A percentile compares a stretch with the other conserved stretches of the same genome.
Conservation (phyloP, 2,888 invertebrate species). For the Mellilla xanthometata region DNA sequence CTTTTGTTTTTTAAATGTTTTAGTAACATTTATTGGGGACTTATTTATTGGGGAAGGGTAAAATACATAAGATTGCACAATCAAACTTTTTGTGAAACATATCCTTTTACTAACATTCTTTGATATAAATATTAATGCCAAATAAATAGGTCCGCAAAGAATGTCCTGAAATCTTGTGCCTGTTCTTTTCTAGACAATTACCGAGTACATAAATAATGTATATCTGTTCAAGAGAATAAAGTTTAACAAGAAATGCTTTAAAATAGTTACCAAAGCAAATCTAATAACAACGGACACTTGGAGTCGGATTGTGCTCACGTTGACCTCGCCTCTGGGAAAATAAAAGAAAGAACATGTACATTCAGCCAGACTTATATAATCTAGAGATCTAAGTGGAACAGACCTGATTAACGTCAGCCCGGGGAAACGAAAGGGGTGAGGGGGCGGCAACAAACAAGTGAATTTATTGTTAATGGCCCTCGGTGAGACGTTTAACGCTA, state of each 20-base stretch:
- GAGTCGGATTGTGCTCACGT: slow-evolving; percentile 48
- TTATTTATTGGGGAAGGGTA: too few species aligned
- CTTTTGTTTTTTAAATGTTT: slow-evolving; percentile 1
- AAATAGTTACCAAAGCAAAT: slow-evolving; percentile 45
- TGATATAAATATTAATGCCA: too few species aligned
- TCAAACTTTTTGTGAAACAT: too few species aligned
- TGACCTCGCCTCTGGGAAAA: slow-evolving; percentile 49
- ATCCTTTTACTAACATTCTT: too few species aligned
- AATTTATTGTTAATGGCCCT: slow-evolving; percentile 75
- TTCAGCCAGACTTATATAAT: slow-evolving; percentile 55
- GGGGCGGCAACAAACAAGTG: slow-evolving; percentile 59
- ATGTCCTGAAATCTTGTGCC: too few species aligned
- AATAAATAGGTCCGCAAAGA: too few species aligned
- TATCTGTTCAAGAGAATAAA: not conserved
- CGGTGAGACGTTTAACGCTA: slow-evolving; percentile 61
- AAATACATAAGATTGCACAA: too few species aligned
- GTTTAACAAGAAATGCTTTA: slow-evolving; percentile 27
- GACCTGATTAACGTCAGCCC: slow-evolving; percentile 68
- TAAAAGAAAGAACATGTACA: slow-evolving; percentile 50
- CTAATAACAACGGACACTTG: slow-evolving; percentile 52
- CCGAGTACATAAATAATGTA: not conserved
- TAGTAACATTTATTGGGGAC: not conserved
- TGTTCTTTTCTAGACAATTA: too few species aligned
- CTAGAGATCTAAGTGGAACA: slow-evolving; percentile 60
- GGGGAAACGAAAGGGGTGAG: slow-evolving; percentile 33